Base-by-base conservation (phyloP, 2,888 invertebrate genomes). In the Yponomeuta plumbellus region DNA sequence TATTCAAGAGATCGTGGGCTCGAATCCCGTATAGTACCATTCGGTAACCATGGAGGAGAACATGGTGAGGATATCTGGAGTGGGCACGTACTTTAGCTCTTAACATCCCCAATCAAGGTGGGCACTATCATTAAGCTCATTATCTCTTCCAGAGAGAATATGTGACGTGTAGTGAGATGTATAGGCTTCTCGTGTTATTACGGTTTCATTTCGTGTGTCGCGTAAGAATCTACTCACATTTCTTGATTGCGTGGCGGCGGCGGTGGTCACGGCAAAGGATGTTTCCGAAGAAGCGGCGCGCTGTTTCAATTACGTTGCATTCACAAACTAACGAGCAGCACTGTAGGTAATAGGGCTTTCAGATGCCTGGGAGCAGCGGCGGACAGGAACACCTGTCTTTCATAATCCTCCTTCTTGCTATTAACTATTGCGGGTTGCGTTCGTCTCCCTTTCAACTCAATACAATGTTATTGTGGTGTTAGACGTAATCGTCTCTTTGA, bases 291-390 rank as follows among this genome's bases (percentile, higher is more conserved):
- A 77, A 76, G 74, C 71, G 72, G 76, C 17, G 44, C 44, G 44
- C 44, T 52, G 44, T 74, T 78, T 83, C 80, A 84, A 84, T 87
- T 84, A 83, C 80, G 76, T 68, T 68, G 78, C 75, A 83, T 86
- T 86, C 86, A 85, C 70, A 69, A 69, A 69, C 74, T 81, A 84
- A 83, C 79, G 81, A 85, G 80, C 71, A 70, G 68, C 74, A 70
- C 75, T 75, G 76, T 76, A n/a, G n/a, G n/a, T n/a, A 77, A 75
- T 75, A 68, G 67, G 66, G 68, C 72, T 71, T 74, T 74, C 71
- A 75, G 70, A 65, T 67, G 69, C 6, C 22, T 23, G 61, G 26
- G 10, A 59, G 23, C 22, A 23, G 13, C 13, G 59, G 13, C 59
- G 22, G 59, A 13, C 59, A 23, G 22, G 21, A 59, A 59, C 22